phyloP scores from a whole-genome alignment of 2,797 vertebrate species.

The Todus mexicanus region DNA sequence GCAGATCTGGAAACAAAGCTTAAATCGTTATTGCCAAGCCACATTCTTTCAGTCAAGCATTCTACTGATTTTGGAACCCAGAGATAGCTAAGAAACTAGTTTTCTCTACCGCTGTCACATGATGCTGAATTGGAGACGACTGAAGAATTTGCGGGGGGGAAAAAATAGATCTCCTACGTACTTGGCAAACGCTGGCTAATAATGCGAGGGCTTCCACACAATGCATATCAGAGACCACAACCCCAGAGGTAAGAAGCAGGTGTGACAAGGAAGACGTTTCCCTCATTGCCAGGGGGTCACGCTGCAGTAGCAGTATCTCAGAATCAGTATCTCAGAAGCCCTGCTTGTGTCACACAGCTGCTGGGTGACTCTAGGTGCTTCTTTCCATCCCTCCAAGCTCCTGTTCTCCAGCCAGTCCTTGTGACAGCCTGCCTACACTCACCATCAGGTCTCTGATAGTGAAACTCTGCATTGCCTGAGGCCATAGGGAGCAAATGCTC shows the following conservation, averaged over 20 bases:
- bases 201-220: neutral
- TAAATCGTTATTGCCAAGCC: neutral
- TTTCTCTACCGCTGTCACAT: neutral
- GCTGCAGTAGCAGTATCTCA: neutral
- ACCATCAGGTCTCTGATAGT: neutral
- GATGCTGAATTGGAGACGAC: slow-evolving; percentile 1
- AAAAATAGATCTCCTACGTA: neutral
- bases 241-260: neutral
- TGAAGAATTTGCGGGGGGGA: neutral
- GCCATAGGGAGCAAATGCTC: neutral
- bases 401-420: neutral
- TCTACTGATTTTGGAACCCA: slow-evolving; percentile 1
- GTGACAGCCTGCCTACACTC: neutral
- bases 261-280: neutral
- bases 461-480: neutral
- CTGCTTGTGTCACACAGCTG: neutral
- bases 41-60: slow-evolving; percentile 12
- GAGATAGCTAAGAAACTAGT: neutral
- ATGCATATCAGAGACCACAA: neutral
- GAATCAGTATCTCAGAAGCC: neutral
- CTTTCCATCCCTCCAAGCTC: neutral
- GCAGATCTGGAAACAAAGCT: neutral
- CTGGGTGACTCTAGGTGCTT: neutral
- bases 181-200: neutral
- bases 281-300: neutral